Base-by-base conservation (phyloP, 2,888 invertebrate genomes). In the Amphipyra berbera region DNA sequence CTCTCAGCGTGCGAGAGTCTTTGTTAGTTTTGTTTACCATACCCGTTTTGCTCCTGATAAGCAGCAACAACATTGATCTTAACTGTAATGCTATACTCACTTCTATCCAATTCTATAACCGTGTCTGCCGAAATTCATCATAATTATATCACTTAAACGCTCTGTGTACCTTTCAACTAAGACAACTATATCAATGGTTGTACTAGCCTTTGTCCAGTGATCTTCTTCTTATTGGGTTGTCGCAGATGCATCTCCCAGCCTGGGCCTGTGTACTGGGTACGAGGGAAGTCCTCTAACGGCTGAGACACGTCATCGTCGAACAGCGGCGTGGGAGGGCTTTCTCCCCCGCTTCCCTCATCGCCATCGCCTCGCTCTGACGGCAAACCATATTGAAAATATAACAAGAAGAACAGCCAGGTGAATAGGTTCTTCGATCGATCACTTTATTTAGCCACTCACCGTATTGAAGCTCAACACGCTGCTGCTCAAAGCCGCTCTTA, bases 241-340 rank as follows among this genome's bases (percentile, higher is more conserved):
- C 99, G 96, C 55, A 99, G 94, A 78, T 99, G 98, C 97, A 99
- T 97, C 86, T 99, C 99, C 99, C 99, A 99, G 30, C 99, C 99
- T 27, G 98, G 97, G 0, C 97, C 98, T 0, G 92, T 88, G 86
- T 97, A 97, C 68, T 95, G 96, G 35, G 96, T 96, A 49, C 98
- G 96, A 9, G 98, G 98, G 91, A 98, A 99, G 55, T 98, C 97
- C 89, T 98, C 98, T 56, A 99, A 95, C 0, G 99, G 99, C 89
- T 97, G 96, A 0, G 98, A 98, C 47, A 98, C 97, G 88, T 99
- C 99, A 67, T 99, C 99, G 88, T 99, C 99, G 89, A 97, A 99
- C 30, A 99, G 95, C 10, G 98, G 98, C 10, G 98, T 98, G n/a
- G 98, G 97, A 37, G 98, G 98, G 2, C 97, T 97, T 88, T 98